Conservation (phyloP, 2,113 vertebrate species). For the Mesembrinibis cayennensis region DNA sequence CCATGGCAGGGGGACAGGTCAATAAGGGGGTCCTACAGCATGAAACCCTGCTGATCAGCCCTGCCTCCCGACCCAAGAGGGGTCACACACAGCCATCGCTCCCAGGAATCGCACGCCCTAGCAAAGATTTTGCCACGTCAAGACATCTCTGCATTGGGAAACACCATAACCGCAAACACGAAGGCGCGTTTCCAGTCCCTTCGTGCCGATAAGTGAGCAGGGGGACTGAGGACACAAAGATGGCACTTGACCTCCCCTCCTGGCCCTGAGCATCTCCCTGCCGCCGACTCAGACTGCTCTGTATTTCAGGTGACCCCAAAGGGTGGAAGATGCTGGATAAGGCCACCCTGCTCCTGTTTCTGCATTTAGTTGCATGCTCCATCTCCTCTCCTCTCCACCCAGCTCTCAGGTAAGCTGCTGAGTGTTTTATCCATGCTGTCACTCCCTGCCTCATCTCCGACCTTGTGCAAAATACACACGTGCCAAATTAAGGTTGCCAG, state of each 20-base stretch:
- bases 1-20: neutral
- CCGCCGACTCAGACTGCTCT: neutral
- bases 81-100: neutral
- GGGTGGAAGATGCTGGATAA: slow-evolving; percentile 80
- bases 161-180: neutral
- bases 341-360: slow-evolving; percentile 79
- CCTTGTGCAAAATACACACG: neutral
- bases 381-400: slow-evolving; percentile 79
- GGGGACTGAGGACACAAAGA: neutral
- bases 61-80: neutral
- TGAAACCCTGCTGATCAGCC: neutral
- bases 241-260: neutral
- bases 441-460: neutral
- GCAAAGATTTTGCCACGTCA: neutral
- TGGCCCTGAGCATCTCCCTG: neutral
- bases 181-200: neutral
- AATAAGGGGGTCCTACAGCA: neutral
- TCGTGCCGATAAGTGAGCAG: neutral
- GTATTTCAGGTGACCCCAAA: slow-evolving; percentile 33
- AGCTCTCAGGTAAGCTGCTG: slow-evolving; percentile 82
- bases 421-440: neutral
- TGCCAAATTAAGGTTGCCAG: neutral
- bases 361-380: slow-evolving; percentile 79
- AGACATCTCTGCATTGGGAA: neutral
- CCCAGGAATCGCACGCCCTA: rapidly evolving